Conservation (phyloP, 2,113 vertebrate genomes). For the Thunnus maccoyii region DNA sequence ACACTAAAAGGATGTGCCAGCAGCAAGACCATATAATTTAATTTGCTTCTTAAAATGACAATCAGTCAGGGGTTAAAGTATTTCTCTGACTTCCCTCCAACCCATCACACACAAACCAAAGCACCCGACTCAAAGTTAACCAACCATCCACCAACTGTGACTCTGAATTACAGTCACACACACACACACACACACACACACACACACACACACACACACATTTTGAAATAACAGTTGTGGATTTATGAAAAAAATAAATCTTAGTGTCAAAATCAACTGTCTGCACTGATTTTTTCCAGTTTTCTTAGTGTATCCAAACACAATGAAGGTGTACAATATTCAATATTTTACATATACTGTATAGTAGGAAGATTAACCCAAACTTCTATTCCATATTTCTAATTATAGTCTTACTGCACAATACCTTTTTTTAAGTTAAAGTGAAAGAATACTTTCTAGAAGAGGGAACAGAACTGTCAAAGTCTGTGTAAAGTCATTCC, state of each 20-base stretch:
- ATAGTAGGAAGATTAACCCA: too few species aligned
- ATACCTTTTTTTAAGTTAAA: too few species aligned
- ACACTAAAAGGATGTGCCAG: conserved; percentile 7
- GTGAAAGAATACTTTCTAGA: too few species aligned
- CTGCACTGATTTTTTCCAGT: neutral
- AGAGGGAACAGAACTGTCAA: too few species aligned
- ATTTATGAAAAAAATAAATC: conserved; percentile 2
- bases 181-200: neutral
- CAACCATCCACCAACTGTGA: conserved; percentile 8
- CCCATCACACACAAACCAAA: conserved; percentile 21
- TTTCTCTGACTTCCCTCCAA: conserved; percentile 29
- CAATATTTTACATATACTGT: neutral
- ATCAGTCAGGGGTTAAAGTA: conserved; percentile 21
- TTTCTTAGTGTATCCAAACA: neutral
- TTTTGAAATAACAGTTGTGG: neutral
- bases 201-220: neutral
- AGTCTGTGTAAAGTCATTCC: too few species aligned
- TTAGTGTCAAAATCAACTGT: neutral
- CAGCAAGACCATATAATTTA: conserved; percentile 6
- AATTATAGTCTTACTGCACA: too few species aligned
- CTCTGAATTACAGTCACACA: neutral
- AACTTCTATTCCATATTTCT: too few species aligned
- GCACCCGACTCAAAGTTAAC: neutral
- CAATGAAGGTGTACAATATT: neutral
- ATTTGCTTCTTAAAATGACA: conserved; percentile 43